Base-by-base conservation (phyloP, 2,888 invertebrate genomes). In the Apodemia duryi region DNA sequence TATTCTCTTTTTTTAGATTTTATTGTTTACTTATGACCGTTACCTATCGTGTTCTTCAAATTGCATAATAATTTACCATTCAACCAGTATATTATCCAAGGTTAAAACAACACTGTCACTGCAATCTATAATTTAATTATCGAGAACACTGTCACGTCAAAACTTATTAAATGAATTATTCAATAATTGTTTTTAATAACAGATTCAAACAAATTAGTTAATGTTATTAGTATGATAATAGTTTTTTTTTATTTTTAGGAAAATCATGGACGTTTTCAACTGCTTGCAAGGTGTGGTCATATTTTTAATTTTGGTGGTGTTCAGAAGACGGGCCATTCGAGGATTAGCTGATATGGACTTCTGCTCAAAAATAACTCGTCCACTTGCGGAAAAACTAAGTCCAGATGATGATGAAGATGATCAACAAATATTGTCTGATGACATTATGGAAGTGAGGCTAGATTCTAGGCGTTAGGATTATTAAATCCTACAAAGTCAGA, bases 221-320 rank as follows among this genome's bases (percentile, higher is more conserved):
- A 5, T 35, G 35, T 5, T 35, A 35, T 35, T 9, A 10, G 10
- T 41, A 41, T 41, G 2, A 41, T 41, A 41, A 38, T 38, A 2
- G 10, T 10, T 43, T 46, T 46, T 46, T 60, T 52, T 51, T 32
- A 43, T 21, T 49, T 46, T 49, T 84, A 94, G 94, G 94, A 85
- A 91, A 75, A 86, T 94, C 57, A 93, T 93, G 76, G 95, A 95
- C 82, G 89, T 90, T 10, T 86, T 95, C 74, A 95, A 95, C 83
- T 91, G 93, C 41, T 85, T 95, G 6, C 94, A 95, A 91, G 95
- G 95, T 0, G 79, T 94, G 6, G 81, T 94, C 41, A 94, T 95
- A 76, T 95, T 95, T 79, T 69, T 94, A 38, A 84, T 95, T 32
- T 80, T 95, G 63, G 93, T 95, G 6, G 82, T 94, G 28, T 86